phyloP scores from a whole-genome alignment of 2,888 invertebrate species.

The Drosophila nigricruria region DNA sequence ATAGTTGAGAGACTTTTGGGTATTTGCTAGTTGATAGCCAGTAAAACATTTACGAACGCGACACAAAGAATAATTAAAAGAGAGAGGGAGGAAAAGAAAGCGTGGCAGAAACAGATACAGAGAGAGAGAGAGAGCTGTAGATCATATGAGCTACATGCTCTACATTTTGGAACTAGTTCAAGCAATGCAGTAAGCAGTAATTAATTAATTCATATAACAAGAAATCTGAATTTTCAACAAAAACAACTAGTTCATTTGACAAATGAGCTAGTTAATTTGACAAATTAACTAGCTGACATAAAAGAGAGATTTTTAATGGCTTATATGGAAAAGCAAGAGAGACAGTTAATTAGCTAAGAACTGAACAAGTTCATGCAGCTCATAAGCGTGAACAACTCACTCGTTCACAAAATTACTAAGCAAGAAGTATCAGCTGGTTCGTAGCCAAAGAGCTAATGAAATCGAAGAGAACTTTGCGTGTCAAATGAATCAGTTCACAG shows the following conservation, averaged over 20 bases:
- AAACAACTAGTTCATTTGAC: neutral
- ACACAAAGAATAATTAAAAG: neutral
- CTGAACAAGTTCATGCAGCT: neutral
- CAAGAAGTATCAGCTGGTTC: neutral
- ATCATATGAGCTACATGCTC: neutral
- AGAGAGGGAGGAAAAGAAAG: slow-evolving; percentile 2
- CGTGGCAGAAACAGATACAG: neutral
- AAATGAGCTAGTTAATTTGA: neutral
- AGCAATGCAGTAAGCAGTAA: neutral
- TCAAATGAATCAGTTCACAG: slow-evolving; percentile 7
- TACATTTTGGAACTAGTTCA: slow-evolving; percentile 13
- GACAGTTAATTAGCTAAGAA: neutral
- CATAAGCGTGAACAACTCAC: neutral
- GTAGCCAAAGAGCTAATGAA: neutral
- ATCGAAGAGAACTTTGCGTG: neutral
- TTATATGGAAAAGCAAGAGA: slow-evolving; percentile 1
- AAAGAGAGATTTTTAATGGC: slow-evolving; percentile 3
- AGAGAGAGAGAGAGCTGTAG: neutral
- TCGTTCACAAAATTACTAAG: neutral
- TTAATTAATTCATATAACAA: neutral
- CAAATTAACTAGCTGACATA: slow-evolving; percentile 2
- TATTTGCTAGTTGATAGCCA: neutral
- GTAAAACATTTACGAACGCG: slow-evolving; percentile 29
- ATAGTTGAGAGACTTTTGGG: slow-evolving; percentile 27
- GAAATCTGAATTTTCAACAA: neutral